Conservation (phyloP, 2,888 invertebrate genomes). For the Ectropis crepuscularia region DNA sequence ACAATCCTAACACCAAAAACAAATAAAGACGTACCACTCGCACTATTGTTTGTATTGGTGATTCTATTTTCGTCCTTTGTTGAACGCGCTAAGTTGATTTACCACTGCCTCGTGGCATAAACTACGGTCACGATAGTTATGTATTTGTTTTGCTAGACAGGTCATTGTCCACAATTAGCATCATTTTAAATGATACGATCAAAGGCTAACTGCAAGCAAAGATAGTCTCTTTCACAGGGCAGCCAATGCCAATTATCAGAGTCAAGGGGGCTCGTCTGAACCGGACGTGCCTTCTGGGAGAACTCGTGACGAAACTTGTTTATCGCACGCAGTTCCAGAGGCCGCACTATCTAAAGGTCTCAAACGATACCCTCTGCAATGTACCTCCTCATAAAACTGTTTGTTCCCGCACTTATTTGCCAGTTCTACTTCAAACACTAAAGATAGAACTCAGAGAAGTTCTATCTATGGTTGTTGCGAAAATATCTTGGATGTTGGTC, state of each 20-base stretch:
- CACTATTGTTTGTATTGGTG: neutral
- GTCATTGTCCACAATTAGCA: conserved; percentile 1
- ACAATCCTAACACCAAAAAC: too few species aligned
- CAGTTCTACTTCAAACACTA: conserved; percentile 63
- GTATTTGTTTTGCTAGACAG: conserved; percentile 15
- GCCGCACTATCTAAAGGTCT: conserved; percentile 63
- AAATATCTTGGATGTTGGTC: conserved; percentile 58
- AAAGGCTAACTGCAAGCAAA: conserved; percentile 14
- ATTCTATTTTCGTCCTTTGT: neutral
- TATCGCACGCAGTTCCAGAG: conserved; percentile 47
- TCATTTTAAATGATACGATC: conserved; percentile 8
- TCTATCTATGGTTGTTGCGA: conserved; percentile 55
- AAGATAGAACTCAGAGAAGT: conserved; percentile 48
- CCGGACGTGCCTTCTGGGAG: conserved; percentile 36
- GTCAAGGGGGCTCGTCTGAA: conserved; percentile 66
- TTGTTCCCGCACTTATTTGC: conserved; percentile 54
- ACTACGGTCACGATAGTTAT: neutral
- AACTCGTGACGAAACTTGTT: conserved; percentile 53
- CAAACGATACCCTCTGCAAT: conserved; percentile 60
- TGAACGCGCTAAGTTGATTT: neutral
- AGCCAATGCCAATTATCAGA: conserved; percentile 24
- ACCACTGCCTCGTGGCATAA: neutral
- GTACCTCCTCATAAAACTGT: conserved; percentile 64
- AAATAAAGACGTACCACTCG: neutral
- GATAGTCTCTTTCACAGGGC: conserved; percentile 1